Conservation (phyloP, 2,113 vertebrate species). For the Aegypius monachus region DNA sequence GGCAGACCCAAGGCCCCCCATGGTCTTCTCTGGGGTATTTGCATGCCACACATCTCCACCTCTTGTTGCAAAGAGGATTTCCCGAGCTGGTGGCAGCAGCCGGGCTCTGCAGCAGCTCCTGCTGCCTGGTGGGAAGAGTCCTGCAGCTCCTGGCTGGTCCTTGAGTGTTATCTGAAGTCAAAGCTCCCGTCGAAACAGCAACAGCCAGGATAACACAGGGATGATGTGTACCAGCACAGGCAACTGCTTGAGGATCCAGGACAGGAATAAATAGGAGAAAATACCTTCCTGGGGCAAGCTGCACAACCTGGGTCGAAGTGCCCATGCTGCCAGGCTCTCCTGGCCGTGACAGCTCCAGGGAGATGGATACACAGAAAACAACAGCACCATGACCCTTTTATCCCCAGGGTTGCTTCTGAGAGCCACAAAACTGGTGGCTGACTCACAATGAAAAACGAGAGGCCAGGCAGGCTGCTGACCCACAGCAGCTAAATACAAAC, state of each 20-base stretch:
- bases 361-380: not conserved
- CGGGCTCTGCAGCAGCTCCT: not conserved
- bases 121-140: not conserved
- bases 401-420: not conserved
- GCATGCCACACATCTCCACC: too few species aligned
- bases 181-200: not conserved
- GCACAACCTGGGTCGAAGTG: not conserved
- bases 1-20: not conserved
- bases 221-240: not conserved
- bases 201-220: not conserved
- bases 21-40: not conserved
- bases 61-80: not conserved
- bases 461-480: not conserved
- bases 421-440: not conserved
- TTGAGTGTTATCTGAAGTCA: not conserved
- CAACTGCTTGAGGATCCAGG: not conserved
- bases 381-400: not conserved
- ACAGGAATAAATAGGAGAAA: not conserved
- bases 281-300: not conserved
- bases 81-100: not conserved
- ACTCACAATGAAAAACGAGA: not conserved
- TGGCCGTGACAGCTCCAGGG: not conserved
- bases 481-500: not conserved
- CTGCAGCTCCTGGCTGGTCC: not conserved
- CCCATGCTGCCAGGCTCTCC: not conserved